Evolutionary conservation across 1,140 invertebrate genomes (phyloP), one percentile per base, ranked within the genome.

Genomic region (Centruroides sculpturatus): DNA sequence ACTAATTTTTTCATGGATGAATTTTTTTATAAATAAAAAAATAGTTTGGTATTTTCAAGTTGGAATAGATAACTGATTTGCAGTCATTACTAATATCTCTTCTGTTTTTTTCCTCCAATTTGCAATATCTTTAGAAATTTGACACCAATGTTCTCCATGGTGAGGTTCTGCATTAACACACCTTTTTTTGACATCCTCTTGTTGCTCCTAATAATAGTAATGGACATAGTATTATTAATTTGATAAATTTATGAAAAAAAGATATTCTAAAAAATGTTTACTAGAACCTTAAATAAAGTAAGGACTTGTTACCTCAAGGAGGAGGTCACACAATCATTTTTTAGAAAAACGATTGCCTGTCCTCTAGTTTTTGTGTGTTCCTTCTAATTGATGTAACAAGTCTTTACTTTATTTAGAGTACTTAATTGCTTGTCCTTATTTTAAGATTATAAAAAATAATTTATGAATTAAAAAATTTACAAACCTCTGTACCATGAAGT

Each of bases 121-220:
- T 36, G 77, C 77, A 64, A 99, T 96, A 69, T 93, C 82, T 75
- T 99, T 99, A 10, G 93, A 92, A 4, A 96, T 81, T 66, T 78
- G 78, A 72, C 92, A 96, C 97, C 97, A 99, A 53, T 85, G 69
- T 73, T 98, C 93, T 2, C 97, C 97, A 74, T 99, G 95, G 68
- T 92, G 87, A 0, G 97, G 95, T 73, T 99, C 97, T 0, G 91
- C 87, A 1, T 84, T 77, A 53, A 92, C 78, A 72, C 95, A 99
- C 48, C 90, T 77, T 59, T 86, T 84, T 62, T 85, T 84, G 0
- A 99, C 85, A 59, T 96, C 90, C 63, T 88, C 83, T 71, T 92
- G 89, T 63, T 92, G 83, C 61, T 90, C 87, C 71, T 81, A 35
- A 36, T 51, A 48, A 35, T 3, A 57, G 12, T 51, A 51, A n/a